Percentiles rank a stretch among this genome's conserved stretches.
Evolutionary conservation across 2,113 vertebrate genomes (phyloP).

Genomic region (Chloropsis hardwickii): DNA sequence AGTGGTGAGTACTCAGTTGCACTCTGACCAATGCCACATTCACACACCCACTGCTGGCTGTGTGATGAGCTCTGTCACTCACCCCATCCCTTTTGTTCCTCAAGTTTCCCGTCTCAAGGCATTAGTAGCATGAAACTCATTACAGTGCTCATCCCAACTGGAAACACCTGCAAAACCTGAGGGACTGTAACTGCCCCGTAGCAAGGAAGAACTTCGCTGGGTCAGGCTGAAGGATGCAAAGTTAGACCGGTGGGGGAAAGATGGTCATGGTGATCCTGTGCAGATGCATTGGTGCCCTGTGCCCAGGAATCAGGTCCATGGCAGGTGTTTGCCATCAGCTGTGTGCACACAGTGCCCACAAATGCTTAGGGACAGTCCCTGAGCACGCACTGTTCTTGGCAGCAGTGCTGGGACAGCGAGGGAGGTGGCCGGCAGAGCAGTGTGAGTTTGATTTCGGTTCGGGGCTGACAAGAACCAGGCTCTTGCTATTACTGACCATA

Average conservation of each 20-base stretch:
- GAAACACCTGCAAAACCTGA: neutral
- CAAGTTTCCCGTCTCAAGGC: neutral
- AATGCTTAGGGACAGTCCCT: too few species aligned
- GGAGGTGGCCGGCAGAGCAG: neutral
- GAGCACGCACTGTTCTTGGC: neutral
- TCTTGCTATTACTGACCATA: neutral
- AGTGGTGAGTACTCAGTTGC: neutral
- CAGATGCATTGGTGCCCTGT: neutral
- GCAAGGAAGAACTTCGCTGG: neutral
- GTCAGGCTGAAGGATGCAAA: neutral
- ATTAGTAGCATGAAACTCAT: neutral
- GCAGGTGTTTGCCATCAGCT: neutral
- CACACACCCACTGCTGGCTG: neutral
- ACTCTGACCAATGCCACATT: rapidly evolving
- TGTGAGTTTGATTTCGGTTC: rapidly evolving
- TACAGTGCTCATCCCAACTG: neutral
- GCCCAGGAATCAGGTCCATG: neutral
- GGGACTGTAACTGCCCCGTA: neutral
- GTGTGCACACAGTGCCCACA: neutral
- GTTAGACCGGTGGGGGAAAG: neutral
- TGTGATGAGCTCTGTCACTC: rapidly evolving
- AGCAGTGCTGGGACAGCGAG: neutral
- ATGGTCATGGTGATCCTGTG: neutral
- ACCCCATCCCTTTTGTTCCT: neutral
- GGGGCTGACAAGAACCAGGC: neutral